Conservation (phyloP, 1,140 invertebrate species). For the Pseudoatta argentina region DNA sequence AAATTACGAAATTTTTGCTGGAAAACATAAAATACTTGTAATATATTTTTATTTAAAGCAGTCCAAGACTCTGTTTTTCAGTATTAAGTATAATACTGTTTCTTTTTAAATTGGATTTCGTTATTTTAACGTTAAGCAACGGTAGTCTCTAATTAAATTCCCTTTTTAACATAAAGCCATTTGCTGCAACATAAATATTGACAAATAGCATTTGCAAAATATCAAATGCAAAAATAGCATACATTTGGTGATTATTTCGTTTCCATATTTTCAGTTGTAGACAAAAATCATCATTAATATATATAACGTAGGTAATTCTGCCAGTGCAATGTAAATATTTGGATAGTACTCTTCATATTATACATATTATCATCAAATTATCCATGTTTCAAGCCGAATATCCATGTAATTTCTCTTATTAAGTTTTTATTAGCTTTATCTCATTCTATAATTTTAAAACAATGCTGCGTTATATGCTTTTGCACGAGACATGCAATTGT, state of each 20-base stretch:
- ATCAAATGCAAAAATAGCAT: slow-evolving; percentile 41
- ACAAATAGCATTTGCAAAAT: slow-evolving; percentile 11
- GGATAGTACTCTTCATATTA: neutral
- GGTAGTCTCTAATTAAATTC: slow-evolving; percentile 28
- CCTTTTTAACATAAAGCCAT: slow-evolving; percentile 30
- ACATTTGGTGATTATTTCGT: neutral
- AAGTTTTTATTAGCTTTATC: slow-evolving; percentile 32
- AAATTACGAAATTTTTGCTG: slow-evolving; percentile 23
- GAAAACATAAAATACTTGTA: neutral
- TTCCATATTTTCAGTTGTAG: slow-evolving; percentile 12
- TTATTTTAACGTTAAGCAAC: slow-evolving; percentile 4
- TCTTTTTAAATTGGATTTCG: slow-evolving; percentile 8
- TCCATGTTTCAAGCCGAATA: neutral
- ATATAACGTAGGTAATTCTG: neutral
- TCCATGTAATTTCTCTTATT: slow-evolving; percentile 14
- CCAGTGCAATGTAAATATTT: slow-evolving; percentile 33
- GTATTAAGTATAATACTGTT: too few relatives aligned
- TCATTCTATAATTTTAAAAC: slow-evolving; percentile 12
- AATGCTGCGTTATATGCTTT: neutral
- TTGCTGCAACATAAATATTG: slow-evolving; percentile 19
- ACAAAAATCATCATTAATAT: neutral
- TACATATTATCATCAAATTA: slow-evolving; percentile 39
- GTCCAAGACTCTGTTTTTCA: neutral
- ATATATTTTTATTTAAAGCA: slow-evolving; percentile 2
- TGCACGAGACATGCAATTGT: neutral